phyloP scores from a whole-genome alignment of 2,888 invertebrate genomes.

The Acanthosepion lycidas region DNA sequence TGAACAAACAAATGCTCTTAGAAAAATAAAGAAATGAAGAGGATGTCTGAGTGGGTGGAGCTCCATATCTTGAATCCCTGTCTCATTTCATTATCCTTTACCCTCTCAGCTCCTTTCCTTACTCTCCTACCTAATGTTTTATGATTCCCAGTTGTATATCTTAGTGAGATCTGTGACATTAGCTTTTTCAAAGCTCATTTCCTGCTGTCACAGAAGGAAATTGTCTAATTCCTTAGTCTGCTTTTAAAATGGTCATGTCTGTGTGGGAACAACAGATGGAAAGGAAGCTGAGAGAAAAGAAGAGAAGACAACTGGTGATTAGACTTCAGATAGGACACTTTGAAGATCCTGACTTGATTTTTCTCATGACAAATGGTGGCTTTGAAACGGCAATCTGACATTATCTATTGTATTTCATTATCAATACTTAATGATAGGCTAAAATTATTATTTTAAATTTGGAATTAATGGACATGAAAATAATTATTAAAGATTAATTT shows the following conservation, averaged over 20 bases:
- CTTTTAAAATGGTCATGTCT: neutral
- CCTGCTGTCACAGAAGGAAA: slow-evolving; percentile 2
- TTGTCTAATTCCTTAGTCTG: neutral
- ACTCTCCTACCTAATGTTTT: neutral
- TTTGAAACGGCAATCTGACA: neutral
- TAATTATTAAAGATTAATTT: too few relatives aligned
- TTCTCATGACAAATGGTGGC: neutral
- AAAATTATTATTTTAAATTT: too few relatives aligned
- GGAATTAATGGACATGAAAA: too few relatives aligned
- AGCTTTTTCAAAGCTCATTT: neutral
- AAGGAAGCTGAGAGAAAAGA: neutral
- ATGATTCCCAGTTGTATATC: neutral
- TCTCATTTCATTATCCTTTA: neutral
- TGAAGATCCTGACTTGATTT: neutral
- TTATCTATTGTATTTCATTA: too few relatives aligned
- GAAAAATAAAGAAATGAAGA: slow-evolving; percentile 18
- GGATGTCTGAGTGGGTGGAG: slow-evolving; percentile 36
- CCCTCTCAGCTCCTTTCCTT: neutral
- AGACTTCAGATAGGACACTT: neutral
- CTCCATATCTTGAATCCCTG: neutral
- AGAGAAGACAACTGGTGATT: neutral
- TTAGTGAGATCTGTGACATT: neutral
- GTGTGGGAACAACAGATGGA: neutral
- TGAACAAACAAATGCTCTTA: neutral
- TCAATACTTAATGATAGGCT: too few relatives aligned